Evolutionary conservation across 2,888 invertebrate genomes (phyloP), one percentile per base, ranked within the genome.

Genomic region (Philereme vetulata): DNA sequence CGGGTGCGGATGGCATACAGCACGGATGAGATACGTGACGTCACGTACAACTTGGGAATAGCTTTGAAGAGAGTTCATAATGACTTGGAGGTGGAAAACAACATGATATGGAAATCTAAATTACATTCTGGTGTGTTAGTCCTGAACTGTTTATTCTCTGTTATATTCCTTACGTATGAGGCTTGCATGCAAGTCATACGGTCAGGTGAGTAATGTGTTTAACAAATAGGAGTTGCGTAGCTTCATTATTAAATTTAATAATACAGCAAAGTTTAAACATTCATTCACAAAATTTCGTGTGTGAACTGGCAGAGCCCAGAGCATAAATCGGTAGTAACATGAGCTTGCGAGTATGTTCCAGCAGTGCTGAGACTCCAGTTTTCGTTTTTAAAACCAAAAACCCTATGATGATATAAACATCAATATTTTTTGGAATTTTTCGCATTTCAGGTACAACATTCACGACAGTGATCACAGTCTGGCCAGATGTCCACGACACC

Each of bases 401-500:
- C 2, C 21, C 21, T 21, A 1, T 21, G 21, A 21, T 2, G 21
- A 21, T 21, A 1, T 21, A 21, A 1, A 1, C 21, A 1, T 1
- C 21, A 21, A 21, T 21, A 21, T 21, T 21, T 21, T 21, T 21
- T 21, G 21, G 5, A 40, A 40, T 8, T 40, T 40, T 9, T 40
- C 4, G 11, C 5, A 44, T 52, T 51, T 33, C 8, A 58, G 62
- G 51, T 5, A 51, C 43, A 68, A 75, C 9, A 10, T 81, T 80
- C 54, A 68, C 71, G 0, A 76, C 77, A 3, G 63, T 78, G 0
- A 56, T 81, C n/a, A 76, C 77, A 4, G 68, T 62, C 0, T 81
- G 78, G 78, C 81, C 81, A 1, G 72, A 76, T 6, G 65, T 67
- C 1, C 57, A 65, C 0, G 74, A 80, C 21, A 56, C 42, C 0